Conservation (phyloP, 64 coral and sea anemone species). For the Actinia equina region DNA sequence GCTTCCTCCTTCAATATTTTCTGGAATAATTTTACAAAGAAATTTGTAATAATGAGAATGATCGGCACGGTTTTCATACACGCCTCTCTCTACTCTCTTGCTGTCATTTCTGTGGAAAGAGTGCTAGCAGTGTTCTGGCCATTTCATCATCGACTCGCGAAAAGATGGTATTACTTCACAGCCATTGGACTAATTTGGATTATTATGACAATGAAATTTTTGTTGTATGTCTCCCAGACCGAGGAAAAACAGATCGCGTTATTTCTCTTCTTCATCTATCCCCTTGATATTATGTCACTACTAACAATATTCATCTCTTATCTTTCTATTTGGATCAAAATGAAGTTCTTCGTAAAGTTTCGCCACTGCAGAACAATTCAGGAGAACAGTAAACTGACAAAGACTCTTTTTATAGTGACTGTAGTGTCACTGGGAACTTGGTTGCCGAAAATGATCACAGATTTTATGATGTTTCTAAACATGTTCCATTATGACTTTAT, state of each 20-base stretch:
- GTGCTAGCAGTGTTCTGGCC: neutral
- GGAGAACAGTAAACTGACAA: slow-evolving; percentile 3
- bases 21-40: neutral
- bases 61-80: no score
- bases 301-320: neutral
- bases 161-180: neutral
- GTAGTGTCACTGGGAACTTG: neutral
- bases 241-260: no score
- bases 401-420: no score
- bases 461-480: neutral
- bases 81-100: neutral
- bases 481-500: neutral
- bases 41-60: no score
- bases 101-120: neutral
- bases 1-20: no score
- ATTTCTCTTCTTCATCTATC: no score
- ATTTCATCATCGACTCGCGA: neutral
- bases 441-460: neutral
- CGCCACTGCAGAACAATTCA: neutral
- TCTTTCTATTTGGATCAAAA: no score
- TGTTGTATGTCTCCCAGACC: no score
- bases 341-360: neutral
- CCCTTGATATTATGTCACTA: no score
- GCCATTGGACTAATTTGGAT: neutral
- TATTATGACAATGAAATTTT: neutral